Base-by-base conservation (phyloP, 2,113 vertebrate genomes). In the Ciconia boyciana region DNA sequence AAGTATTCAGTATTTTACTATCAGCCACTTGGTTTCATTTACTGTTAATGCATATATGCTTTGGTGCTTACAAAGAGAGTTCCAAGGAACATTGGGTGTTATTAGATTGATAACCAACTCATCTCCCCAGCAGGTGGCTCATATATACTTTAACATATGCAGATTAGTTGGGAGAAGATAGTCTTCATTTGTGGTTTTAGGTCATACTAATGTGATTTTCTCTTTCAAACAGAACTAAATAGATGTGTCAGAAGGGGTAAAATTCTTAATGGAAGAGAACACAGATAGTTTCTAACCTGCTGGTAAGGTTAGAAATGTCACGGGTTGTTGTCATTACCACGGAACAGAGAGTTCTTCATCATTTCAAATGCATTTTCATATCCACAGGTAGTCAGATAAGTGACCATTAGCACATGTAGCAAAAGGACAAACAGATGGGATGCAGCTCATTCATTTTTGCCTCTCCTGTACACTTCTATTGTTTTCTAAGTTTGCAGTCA, bases 41-140 rank as follows among this genome's bases (percentile, higher is more conserved):
- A 95, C 87, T 97, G 96, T 91, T 97, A 97, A 97, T 72, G 88
- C 97, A 96, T 96, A 96, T 97, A 95, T 97, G 96, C 97, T 98
- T 92, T 82, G 83, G 96, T 96, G 91, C 95, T 98, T 98, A 98
- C 98, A 98, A 96, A 96, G 96, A 97, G 95, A 97, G 90, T 95
- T 97, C 94, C 92, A 94, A 97, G 96, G 98, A 98, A 97, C 96
- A 96, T 43, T 94, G 89, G 97, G 91, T 97, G 87, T 97, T 97
- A 97, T 96, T 98, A 98, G 98, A 99, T 99, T 98, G 98, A 99
- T 99, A 98, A 98, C 97, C 97, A 98, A 96, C 97, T 98, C 98
- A 98, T 97, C 98, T 94, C 96, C 98, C 95, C 98, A 98, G 98
- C 98, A 98, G 98, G 99, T 97, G 97, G 93, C 98, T 98, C 96